A percentile compares a stretch with the other conserved stretches of the same genome.
These are phyloP conservation scores for Andrena hattorfiana DNA, from an alignment of 2,888 invertebrate genomes.

Conservation along the genomic window DNA sequence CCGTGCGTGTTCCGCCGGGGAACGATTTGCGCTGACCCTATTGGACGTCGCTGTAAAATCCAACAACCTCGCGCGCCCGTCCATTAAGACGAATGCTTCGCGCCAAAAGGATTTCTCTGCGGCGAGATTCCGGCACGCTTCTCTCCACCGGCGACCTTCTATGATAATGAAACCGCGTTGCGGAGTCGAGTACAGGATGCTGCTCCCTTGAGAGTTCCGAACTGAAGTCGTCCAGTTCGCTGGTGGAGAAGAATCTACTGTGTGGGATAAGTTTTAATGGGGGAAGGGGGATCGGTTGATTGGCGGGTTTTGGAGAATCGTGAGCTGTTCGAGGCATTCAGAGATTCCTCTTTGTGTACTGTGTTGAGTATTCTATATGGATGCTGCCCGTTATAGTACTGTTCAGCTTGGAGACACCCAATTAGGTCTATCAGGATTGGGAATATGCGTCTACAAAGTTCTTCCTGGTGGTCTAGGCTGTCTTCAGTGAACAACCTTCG, in stretches of 20 bases:
- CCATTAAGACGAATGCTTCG: constrained; percentile 37
- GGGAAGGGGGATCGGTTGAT: too few relatives aligned
- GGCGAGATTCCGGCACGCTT: constrained; percentile 6
- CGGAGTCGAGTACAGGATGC: neutral
- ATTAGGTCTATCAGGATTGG: too few relatives aligned
- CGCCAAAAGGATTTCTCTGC: constrained; percentile 41
- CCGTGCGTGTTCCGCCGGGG: constrained; percentile 7
- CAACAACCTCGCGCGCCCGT: constrained; percentile 20
- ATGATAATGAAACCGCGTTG: constrained; percentile 29
- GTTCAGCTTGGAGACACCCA: too few relatives aligned
- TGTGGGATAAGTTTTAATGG: too few relatives aligned
- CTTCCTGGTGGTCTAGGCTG: too few relatives aligned
- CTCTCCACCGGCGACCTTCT: constrained; percentile 12
- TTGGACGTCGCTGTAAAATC: constrained; percentile 39
- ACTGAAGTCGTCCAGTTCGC: neutral
- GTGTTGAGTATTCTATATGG: too few relatives aligned
- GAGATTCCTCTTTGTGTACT: too few relatives aligned
- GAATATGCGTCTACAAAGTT: too few relatives aligned
- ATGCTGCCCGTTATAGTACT: too few relatives aligned
- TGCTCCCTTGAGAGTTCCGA: neutral
- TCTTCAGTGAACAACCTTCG: too few relatives aligned
- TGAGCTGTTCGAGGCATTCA: too few relatives aligned
- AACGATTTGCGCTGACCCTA: constrained; percentile 35
- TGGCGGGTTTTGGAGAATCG: too few relatives aligned
- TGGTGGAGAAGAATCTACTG: neutral